Evolutionary conservation across 1,140 invertebrate species (phyloP), one percentile per base, ranked within the genome.

Genomic region (Calliphora vicina): DNA sequence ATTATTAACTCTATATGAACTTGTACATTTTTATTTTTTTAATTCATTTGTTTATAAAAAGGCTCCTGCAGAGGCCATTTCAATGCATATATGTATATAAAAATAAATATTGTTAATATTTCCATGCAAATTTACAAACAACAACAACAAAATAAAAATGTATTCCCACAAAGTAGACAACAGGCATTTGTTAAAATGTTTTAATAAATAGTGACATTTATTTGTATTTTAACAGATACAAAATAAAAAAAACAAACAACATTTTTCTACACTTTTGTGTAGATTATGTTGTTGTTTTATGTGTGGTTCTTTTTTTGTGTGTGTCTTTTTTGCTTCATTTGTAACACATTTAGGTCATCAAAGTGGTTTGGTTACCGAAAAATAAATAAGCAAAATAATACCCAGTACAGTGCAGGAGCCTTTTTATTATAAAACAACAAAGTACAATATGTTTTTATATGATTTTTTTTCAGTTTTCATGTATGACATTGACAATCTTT

Each of bases 141-240:
- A 67, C 4, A 67, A 3, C n/a, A n/a, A n/a, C n/a, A n/a, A n/a
- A n/a, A n/a, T n/a, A n/a, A n/a, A n/a, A n/a, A n/a, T n/a, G n/a
- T n/a, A n/a, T n/a, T n/a, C n/a, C n/a, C n/a, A 50, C 10, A 50
- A 13, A 17, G 45, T n/a, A 67, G n/a, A 5, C 61, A 67, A 23
- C 13, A 67, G 61, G n/a, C 61, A n/a, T 67, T 67, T 67, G 9
- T 20, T 67, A 23, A 67, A 61, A 61, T 20, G 57, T 61, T 61
- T 17, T 61, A 61, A 61, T 61, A 67, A 23, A 67, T 67, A 23
- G n/a, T 67, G 61, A 67, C 61, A 67, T 67, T 67, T 67, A 67
- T 67, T 67, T 67, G 61, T 5, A 67, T 67, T 67, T 67, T 67
- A 35, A 35, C 29, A 35, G 29, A 35, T 23, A 20, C n/a, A 67